Conservation (phyloP, 2,888 invertebrate genomes). For the Tholera decimalis region DNA sequence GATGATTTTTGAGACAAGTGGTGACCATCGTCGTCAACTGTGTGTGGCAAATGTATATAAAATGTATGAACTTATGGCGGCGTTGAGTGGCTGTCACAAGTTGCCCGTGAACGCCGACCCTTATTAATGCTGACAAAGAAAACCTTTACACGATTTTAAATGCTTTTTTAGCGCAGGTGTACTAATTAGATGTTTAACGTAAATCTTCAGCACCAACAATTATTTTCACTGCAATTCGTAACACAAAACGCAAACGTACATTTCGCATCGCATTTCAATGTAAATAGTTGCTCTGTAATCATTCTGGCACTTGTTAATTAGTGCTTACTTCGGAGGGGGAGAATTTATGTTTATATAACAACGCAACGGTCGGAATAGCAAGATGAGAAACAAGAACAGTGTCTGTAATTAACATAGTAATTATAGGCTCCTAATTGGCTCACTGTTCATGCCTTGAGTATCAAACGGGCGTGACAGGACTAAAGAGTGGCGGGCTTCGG, state of each 20-base stretch:
- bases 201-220: conserved; percentile 17
- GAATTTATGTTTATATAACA: conserved; percentile 87
- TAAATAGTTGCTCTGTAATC: conserved; percentile 75
- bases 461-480: conserved; percentile 85
- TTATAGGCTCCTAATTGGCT: conserved; percentile 90
- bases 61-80: no score
- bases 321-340: conserved; percentile 77
- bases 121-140: conserved; percentile 21
- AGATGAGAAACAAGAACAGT: conserved; percentile 86
- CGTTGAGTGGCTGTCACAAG: no score
- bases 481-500: conserved; percentile 68
- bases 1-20: no score
- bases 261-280: conserved; percentile 52
- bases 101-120: no score
- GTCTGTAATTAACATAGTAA: conserved; percentile 90
- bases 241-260: conserved; percentile 24
- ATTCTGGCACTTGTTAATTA: conserved; percentile 82
- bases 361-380: conserved; percentile 82
- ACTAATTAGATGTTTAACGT: conserved; percentile 23
- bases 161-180: conserved; percentile 6
- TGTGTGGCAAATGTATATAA: no score
- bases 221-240: conserved; percentile 31
- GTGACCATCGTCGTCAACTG: no score
- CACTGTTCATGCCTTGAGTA: conserved; percentile 87
- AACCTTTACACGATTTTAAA: conserved; percentile 9